phyloP scores from a whole-genome alignment of 2,797 vertebrate species.

The Euphonia xanthogaster region DNA sequence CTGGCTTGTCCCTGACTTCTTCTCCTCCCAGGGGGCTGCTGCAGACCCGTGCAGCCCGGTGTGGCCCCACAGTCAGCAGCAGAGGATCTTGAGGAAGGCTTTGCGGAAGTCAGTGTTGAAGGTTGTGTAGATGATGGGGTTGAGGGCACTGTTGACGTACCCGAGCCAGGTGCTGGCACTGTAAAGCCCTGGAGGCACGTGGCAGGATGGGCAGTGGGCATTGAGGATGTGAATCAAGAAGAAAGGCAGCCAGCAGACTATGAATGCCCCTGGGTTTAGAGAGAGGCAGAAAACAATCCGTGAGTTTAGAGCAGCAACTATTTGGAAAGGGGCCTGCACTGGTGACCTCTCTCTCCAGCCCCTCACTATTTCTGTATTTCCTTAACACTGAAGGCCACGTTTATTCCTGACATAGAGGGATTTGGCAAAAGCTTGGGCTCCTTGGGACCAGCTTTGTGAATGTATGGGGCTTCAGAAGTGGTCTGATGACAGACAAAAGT shows the following conservation, averaged over 20 bases:
- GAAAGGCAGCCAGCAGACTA: conserved; percentile 96
- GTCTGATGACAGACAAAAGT: neutral
- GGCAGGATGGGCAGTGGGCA: conserved; percentile 87
- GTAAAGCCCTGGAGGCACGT: conserved; percentile 85
- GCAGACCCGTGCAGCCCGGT: rapidly evolving
- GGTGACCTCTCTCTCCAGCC: neutral
- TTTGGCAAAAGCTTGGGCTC: neutral
- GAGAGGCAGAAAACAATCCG: neutral
- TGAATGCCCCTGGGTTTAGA: conserved; percentile 85
- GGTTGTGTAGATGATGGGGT: conserved; percentile 93
- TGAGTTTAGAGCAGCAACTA: neutral
- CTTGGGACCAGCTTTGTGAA: neutral
- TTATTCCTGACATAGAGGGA: neutral
- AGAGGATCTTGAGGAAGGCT: conserved; percentile 94
- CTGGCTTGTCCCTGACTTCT: neutral
- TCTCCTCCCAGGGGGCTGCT: neutral
- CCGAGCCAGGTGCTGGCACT: conserved; percentile 93
- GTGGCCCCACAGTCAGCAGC: conserved; percentile 75
- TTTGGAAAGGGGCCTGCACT: neutral
- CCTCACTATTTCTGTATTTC: neutral
- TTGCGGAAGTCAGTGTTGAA: conserved; percentile 93
- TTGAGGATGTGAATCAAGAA: conserved; percentile 95
- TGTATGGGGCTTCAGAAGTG: neutral
- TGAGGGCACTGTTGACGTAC: conserved; percentile 93
- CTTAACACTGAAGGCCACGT: rapidly evolving